Evolutionary conservation across 2,888 invertebrate genomes (phyloP), one percentile per base, ranked within the genome.

Genomic region (Ichneumon xanthorius): DNA sequence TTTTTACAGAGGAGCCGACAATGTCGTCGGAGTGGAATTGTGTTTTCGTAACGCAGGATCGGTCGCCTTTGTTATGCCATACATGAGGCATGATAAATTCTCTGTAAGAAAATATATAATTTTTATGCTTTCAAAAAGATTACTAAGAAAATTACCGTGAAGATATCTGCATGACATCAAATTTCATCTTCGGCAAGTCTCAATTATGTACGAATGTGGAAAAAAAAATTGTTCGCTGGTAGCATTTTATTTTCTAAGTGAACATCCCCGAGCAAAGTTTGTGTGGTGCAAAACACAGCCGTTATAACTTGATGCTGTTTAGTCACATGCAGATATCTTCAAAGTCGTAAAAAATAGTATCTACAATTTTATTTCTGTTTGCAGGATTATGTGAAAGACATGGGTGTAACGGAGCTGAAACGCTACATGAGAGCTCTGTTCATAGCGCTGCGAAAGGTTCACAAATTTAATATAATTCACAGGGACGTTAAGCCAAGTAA

Each of bases 401-500:
- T 97, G 97, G 95, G 95, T 88, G 95, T 95, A 1, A 92, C 92
- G 40, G 98, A 98, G 94, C 95, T 97, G 55, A 95, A 96, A 81
- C 94, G 95, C 83, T 98, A 98, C 93, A 97, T 98, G 96, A 96
- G 95, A 90, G 97, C 98, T 91, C 94, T 98, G 87, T 94, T 98
- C 87, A 94, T 96, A 61, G 98, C 98, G 4, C 94, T 98, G 88
- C 94, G 95, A 6, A 96, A 97, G 90, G 97, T 98, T 81, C 98
- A 98, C 94, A 95, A 96, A 65, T 97, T 97, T 92, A 96, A 97
- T 86, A 96, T 98, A 86, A 98, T 98, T 84, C 98, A 98, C 93
- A 95, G 98, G 79, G 98, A 98, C 92, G 96, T 98, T 61, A 98
- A 98, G 94, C 98, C 98, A 1, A 97, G 97, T 94, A 98, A 98